Evolutionary conservation across 2,797 vertebrate species (phyloP), one percentile per base, ranked within the genome.

Genomic region (Cynodonichthys magdalenae): DNA sequence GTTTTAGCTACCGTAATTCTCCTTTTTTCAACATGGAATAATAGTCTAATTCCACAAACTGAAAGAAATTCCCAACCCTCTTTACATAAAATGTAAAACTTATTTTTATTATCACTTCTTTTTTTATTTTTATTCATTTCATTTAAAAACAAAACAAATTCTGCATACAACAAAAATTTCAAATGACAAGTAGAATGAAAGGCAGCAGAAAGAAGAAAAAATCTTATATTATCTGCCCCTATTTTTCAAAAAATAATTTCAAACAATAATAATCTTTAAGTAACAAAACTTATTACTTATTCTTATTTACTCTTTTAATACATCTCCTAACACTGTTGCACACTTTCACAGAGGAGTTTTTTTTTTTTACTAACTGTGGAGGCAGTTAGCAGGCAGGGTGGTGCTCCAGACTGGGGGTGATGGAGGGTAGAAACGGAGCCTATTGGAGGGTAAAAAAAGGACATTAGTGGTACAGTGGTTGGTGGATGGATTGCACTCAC

Each of bases 401-500:
- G 41, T 24, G 60, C 29, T 53, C 63, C 27, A 29, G 72, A 48
- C 63, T 66, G 34, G 69, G 63, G 52, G 45, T 70, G 73, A 57
- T 73, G 52, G 53, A 77, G 79, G 70, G 62, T 49, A 70, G 66
- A 66, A 63, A 58, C 59, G 41, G 58, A 66, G 72, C 53, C 65
- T 67, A 69, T 65, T 52, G 61, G 75, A 84, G 78, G 69, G 76
- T 82, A 76, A 84, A 74, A 49, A 80, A 68, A 71, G 71, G 78
- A 81, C 78, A 80, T 84, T 84, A 85, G 51, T 69, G 79, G 81
- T 76, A 69, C 68, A 75, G 55, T 48, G 50, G 62, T 53, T 52
- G 74, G 79, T 84, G 68, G 79, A 87, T 90, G 79, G 67, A 60
- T 79, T 19, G 48, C 79, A 51, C 74, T 85, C 84, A 82, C 77